These are phyloP conservation scores for Glaucopsyche alexis DNA, from an alignment of 2,888 invertebrate species.

Conservation along the genomic window DNA sequence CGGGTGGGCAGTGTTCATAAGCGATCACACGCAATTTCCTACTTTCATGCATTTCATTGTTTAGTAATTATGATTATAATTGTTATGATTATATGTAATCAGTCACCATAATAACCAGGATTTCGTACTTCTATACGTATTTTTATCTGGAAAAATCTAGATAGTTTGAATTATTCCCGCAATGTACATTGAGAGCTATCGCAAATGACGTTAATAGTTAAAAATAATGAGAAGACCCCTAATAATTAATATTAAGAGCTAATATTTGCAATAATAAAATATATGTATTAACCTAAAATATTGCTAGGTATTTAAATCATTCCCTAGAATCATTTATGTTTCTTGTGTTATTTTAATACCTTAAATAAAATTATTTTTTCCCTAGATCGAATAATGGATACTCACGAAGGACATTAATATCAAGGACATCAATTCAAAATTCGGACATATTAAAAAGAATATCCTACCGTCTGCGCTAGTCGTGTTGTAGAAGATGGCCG, in stretches of 20 bases:
- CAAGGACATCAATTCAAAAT: too few species aligned
- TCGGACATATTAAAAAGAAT: background rate
- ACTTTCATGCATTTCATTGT: conserved; percentile 16
- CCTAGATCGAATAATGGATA: too few species aligned
- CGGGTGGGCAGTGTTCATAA: background rate
- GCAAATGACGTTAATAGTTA: too few species aligned
- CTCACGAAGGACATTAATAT: too few species aligned
- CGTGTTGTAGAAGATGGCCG: conserved; percentile 85
- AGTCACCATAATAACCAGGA: background rate
- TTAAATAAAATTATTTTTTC: too few species aligned
- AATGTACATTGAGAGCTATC: too few species aligned
- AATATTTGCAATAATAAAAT: background rate
- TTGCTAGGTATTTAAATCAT: background rate
- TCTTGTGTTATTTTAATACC: too few species aligned
- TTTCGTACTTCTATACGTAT: background rate
- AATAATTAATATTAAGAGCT: too few species aligned
- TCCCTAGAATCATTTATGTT: too few species aligned
- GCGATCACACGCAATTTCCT: conserved; percentile 17
- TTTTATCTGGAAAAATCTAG: background rate
- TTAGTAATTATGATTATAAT: background rate
- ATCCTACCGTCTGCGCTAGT: conserved; percentile 70
- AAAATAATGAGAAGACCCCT: too few species aligned
- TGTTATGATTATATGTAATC: background rate
- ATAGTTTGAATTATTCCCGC: background rate
- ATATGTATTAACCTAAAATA: background rate